Conservation (phyloP, 1,140 invertebrate species). For the Magallana angulata region DNA sequence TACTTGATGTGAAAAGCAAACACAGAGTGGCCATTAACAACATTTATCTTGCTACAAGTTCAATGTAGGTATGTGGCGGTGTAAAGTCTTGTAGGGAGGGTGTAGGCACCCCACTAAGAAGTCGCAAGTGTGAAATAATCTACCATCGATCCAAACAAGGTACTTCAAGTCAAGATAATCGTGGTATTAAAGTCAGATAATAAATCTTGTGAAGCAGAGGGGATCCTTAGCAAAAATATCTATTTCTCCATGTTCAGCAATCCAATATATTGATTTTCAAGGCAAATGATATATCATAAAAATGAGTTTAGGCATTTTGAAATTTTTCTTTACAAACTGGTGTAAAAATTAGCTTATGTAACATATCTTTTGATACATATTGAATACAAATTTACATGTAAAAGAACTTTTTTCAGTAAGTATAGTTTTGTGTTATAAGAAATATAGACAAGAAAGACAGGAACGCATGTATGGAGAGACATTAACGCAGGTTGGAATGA, state of each 20-base stretch:
- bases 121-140: constrained; percentile 25
- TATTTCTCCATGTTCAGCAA: not conserved
- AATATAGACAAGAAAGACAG: no score
- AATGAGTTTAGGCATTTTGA: not conserved
- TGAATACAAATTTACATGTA: no score
- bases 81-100: not conserved
- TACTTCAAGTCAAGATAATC: constrained; percentile 36
- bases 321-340: no score
- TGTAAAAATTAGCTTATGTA: no score
- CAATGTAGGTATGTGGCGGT: not conserved
- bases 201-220: constrained; percentile 22
- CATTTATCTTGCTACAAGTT: not conserved
- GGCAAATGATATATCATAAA: not conserved
- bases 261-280: constrained; percentile 2
- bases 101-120: constrained; percentile 15
- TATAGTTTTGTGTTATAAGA: no score
- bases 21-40: not conserved
- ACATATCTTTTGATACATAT: no score
- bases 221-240: constrained; percentile 28
- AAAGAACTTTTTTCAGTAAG: no score
- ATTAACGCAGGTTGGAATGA: no score
- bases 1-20: constrained; percentile 18
- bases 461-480: no score
- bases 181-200: constrained; percentile 29
- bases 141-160: constrained; percentile 15